phyloP scores from a whole-genome alignment of 2,113 vertebrate genomes.

The Mirounga angustirostris region DNA sequence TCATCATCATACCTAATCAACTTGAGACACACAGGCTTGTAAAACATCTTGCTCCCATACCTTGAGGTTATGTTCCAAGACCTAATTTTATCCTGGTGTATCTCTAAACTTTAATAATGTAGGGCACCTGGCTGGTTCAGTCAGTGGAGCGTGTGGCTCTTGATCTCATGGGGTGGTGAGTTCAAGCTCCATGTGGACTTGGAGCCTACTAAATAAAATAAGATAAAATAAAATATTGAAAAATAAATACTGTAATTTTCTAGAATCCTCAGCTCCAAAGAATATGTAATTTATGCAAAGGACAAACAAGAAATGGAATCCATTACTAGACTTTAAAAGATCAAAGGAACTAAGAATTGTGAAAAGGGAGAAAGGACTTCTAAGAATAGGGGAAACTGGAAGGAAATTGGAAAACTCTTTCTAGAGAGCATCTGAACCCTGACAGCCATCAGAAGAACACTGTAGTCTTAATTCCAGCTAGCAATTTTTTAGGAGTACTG shows the following conservation, averaged over 20 bases:
- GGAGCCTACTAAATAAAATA: background rate
- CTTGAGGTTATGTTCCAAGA: background rate
- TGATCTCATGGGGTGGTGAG: background rate
- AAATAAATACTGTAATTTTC: background rate
- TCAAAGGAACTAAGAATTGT: background rate
- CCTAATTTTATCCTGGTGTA: background rate
- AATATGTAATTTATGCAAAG: background rate
- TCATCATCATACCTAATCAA: background rate
- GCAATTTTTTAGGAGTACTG: background rate
- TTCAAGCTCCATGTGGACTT: background rate
- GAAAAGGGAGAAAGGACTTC: background rate
- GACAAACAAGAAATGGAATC: background rate
- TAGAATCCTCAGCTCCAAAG: background rate
- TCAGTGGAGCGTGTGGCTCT: background rate
- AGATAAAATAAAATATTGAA: background rate
- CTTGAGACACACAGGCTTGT: background rate
- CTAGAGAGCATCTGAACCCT: background rate
- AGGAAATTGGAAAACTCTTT: background rate
- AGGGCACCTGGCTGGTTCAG: background rate
- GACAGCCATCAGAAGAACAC: background rate
- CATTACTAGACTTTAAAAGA: background rate
- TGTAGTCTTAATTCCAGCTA: background rate
- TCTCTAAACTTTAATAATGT: background rate
- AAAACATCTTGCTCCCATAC: background rate
- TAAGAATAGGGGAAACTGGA: background rate